A percentile compares a stretch with the other conserved stretches of the same genome.
Evolutionary conservation across 2,797 vertebrate species (phyloP).

Genomic region (Tragopan temminckii): DNA sequence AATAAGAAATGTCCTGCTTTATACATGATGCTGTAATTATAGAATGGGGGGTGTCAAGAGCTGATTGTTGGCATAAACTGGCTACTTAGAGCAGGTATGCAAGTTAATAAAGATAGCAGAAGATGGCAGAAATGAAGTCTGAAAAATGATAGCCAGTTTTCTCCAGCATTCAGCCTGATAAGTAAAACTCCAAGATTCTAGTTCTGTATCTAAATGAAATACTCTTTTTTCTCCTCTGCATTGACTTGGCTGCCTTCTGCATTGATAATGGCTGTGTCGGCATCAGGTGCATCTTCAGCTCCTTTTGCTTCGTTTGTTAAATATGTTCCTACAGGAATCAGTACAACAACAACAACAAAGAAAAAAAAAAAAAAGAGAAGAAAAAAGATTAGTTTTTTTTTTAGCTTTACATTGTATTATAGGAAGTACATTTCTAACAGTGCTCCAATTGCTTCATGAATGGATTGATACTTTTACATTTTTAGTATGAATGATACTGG

Average conservation of each 20-base stretch:
- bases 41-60: slow-evolving; percentile 84
- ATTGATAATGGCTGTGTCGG: slow-evolving; percentile 99
- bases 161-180: slow-evolving; percentile 86
- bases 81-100: slow-evolving; percentile 82
- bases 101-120: slow-evolving; percentile 83
- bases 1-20: slow-evolving; percentile 88
- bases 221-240: slow-evolving; percentile 99
- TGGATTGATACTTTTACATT: background rate
- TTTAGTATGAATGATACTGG: background rate
- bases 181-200: slow-evolving; percentile 82
- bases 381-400: background rate
- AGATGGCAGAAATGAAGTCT: slow-evolving; percentile 85
- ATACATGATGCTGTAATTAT: slow-evolving; percentile 83
- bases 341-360: slow-evolving; percentile 43
- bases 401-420: background rate
- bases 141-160: slow-evolving; percentile 89
- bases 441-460: background rate
- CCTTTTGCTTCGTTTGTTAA: slow-evolving; percentile 99
- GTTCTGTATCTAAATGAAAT: slow-evolving; percentile 96
- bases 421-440: slow-evolving; percentile 29
- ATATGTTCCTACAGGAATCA: slow-evolving; percentile 91
- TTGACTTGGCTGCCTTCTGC: slow-evolving; percentile 99
- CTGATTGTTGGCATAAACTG: slow-evolving; percentile 89
- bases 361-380: background rate
- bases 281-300: slow-evolving; percentile 97